These are phyloP conservation scores for Aix galericulata DNA, from an alignment of 2,113 vertebrate genomes.

Conservation along the genomic window DNA sequence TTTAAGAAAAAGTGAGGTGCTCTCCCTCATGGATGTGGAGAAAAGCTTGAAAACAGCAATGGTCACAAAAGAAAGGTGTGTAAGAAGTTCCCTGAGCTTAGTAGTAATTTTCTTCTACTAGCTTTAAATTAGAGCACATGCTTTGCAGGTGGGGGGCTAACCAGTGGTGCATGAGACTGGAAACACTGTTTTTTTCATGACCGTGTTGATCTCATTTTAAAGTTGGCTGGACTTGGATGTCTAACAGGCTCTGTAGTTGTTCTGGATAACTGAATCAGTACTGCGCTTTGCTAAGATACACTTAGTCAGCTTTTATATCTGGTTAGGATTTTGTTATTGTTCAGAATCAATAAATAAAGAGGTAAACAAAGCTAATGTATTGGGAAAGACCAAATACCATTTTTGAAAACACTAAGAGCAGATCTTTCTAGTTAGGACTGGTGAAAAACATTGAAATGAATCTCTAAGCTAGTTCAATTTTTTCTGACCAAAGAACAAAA, in stretches of 20 bases:
- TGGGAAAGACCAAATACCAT: not conserved
- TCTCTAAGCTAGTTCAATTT: not conserved
- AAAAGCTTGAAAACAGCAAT: not conserved
- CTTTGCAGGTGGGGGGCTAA: not conserved
- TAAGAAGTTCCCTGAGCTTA: not conserved
- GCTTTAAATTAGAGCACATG: not conserved
- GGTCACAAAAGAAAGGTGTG: not conserved
- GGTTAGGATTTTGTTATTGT: not conserved
- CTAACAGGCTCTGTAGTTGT: not conserved
- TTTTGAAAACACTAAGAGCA: not conserved
- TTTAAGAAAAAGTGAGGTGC: not conserved
- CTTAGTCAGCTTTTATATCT: not conserved
- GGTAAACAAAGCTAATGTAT: not conserved
- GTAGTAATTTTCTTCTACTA: not conserved
- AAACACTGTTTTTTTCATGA: not conserved
- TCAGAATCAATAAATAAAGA: not conserved
- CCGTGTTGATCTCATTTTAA: not conserved
- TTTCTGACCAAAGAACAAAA: not conserved
- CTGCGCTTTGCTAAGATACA: not conserved
- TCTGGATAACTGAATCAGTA: not conserved
- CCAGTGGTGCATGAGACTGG: not conserved
- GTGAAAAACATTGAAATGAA: not conserved
- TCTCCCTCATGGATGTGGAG: fast-evolving
- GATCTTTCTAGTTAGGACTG: not conserved
- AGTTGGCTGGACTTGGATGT: not conserved